These are phyloP conservation scores for Nebria brevicollis DNA, from an alignment of 2,888 invertebrate species.

Conservation along the genomic window DNA sequence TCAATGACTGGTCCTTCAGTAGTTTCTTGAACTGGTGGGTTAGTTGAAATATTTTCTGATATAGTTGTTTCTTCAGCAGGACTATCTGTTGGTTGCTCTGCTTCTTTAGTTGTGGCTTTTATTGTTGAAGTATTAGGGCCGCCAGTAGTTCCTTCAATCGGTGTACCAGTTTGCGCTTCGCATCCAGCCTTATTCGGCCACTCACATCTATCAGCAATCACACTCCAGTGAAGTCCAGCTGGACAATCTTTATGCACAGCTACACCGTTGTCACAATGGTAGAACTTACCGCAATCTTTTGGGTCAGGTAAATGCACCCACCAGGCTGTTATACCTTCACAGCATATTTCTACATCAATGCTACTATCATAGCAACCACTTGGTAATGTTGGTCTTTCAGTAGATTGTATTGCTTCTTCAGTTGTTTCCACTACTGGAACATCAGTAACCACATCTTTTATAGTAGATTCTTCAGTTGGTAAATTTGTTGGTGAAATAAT, in stretches of 20 bases:
- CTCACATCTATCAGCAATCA: conserved; percentile 39
- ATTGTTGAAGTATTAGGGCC: not conserved
- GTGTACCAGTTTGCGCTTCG: not conserved
- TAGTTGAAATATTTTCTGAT: not conserved
- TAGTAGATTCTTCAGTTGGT: not conserved
- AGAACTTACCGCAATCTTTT: conserved; percentile 46
- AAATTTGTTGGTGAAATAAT: not conserved
- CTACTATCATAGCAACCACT: conserved; percentile 31
- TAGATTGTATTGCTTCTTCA: not conserved
- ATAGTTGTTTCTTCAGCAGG: not conserved
- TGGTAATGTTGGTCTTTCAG: conserved; percentile 6
- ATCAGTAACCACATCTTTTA: not conserved
- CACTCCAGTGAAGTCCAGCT: conserved; percentile 41
- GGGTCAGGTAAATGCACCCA: conserved; percentile 40
- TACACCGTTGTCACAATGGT: conserved; percentile 46
- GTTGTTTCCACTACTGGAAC: not conserved
- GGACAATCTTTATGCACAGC: conserved; percentile 38
- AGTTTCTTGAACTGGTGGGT: not conserved
- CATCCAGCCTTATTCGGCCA: conserved; percentile 37
- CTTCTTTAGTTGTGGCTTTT: not conserved
- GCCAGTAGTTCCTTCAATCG: not conserved
- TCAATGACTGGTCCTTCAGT: not conserved
- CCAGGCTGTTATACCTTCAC: conserved; percentile 23
- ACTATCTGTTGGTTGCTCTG: not conserved
- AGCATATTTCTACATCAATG: conserved; percentile 20